Base-by-base conservation (phyloP, 92 coral and sea anemone species). In the Parazoanthus swiftii region DNA sequence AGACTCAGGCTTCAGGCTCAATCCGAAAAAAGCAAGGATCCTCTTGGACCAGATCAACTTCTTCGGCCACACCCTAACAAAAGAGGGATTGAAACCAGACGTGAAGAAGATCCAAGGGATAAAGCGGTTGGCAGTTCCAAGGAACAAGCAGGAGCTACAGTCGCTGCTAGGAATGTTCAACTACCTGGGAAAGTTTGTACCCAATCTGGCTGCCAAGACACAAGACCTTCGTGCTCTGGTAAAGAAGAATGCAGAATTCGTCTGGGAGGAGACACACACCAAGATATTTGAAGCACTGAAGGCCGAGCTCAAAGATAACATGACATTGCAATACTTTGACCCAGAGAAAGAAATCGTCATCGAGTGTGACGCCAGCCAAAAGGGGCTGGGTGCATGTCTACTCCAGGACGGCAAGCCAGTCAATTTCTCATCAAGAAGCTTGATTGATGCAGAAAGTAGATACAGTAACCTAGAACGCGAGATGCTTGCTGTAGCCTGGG, bases 401-500 rank as follows among this genome's bases (percentile, higher is more conserved):
- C 93, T 88, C 37, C 88, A 90, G 85, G 91, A 90, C 73, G 89
- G 89, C 89, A 83, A 88, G 91, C 91, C 93, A 88, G 93, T 88
- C 86, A 88, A 91, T 82, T 88, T 83, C 91, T 84, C 87, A 76
- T 88, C 91, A 81, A 91, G 89, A 88, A 82, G 91, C 93, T 88
- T 91, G 89, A 91, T 88, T 83, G 91, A 91, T 74, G 89, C 91
- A 88, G 89, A 91, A 91, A 91, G 86, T 63, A 82, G 91, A 88
- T 85, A 88, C 91, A 81, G 86, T 76, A 91, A 88, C 89, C 91
- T 91, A 68, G 91, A 91, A 88, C 86, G 91, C 86, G 89, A 91
- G 89, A 88, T 88, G 93, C 93, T 91, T 83, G 91, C 93, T 68
- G 89, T 91, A 74, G 93, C 93, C 93, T 91, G 91, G 93, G 93